Evolutionary conservation across 2,113 vertebrate species (phyloP), one percentile per base, ranked within the genome.

Genomic region (Varanus salvator): DNA sequence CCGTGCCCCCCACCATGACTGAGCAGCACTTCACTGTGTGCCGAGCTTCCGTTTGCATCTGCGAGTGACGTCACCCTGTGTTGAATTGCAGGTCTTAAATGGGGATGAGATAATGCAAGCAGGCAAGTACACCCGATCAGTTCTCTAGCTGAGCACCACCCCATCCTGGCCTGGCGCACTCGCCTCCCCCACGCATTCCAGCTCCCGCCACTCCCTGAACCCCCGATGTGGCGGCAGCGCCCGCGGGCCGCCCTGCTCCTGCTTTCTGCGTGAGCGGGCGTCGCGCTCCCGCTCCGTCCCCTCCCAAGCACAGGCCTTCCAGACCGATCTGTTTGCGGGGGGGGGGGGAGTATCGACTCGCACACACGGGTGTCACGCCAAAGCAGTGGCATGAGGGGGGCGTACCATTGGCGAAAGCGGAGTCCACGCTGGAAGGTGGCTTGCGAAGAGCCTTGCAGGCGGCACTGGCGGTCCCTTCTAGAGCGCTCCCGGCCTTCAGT

Each of bases 81-180:
- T 99, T 99, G 97, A 98, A 98, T 98, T 99, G 96, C 98, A 99
- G 98, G 98, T 99, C 98, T 98, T 97, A 98, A 98, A 98, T 97
- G 98, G 98, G 98, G 96, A 97, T 97, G 97, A 98, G 97, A 97
- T 98, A 97, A 98, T 98, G 96, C 97, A 94, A 98, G 97, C 98
- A 98, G 98, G 98, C 98, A 99, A 98, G 98, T 99, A 98, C 29
- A 95, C 94, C 94, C 90, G 88, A 96, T 97, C 96, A 95, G 93
- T 96, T 95, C 95, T 96, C 93, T 97, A 97, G 97, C 97, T 96
- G 95, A 97, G 94, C 96, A 97, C 96, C 94, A 90, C 95, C 96
- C 96, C 95, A 96, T 93, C 97, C 97, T 95, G 95, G 96, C 97
- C 96, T 93, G 64, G 91, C n/a, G 57, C 96, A 92, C 96, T 95